These are phyloP conservation scores for Sycon ciliatum DNA, from an alignment of 37 sponge, comb jelly and placozoan genomes.

Conservation along the genomic window DNA sequence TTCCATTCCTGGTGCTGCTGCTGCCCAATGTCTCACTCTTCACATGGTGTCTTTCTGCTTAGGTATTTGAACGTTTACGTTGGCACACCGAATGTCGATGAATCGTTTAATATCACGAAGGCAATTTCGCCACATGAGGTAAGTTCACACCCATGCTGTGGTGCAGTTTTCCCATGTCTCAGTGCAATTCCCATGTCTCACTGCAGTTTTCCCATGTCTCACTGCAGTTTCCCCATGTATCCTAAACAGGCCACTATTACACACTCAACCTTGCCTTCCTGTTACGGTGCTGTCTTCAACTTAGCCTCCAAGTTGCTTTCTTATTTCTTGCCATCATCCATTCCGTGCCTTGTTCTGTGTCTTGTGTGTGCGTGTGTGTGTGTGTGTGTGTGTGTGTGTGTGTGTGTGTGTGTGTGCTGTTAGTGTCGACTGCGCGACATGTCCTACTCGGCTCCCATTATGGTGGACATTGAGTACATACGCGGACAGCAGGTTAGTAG, in stretches of 20 bases:
- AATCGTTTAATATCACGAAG: conserved; percentile 71
- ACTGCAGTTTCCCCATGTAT: too few relatives aligned
- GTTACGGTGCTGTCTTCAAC: too few relatives aligned
- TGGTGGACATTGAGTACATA: conserved; percentile 91
- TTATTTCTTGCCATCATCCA: too few relatives aligned
- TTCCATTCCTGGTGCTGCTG: too few relatives aligned
- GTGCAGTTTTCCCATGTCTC: background rate
- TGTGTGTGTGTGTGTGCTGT: background rate
- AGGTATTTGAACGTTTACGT: conserved; percentile 74
- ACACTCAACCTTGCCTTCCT: too few relatives aligned
- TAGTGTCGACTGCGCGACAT: conserved; percentile 89
- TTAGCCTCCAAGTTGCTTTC: too few relatives aligned
- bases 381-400: too few relatives aligned
- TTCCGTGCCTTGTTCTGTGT: too few relatives aligned
- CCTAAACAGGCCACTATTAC: too few relatives aligned
- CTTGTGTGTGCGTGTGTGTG: too few relatives aligned
- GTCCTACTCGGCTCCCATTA: conserved; percentile 91
- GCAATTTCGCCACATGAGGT: conserved; percentile 67
- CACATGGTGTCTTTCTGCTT: background rate
- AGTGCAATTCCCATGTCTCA: background rate
- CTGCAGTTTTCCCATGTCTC: background rate
- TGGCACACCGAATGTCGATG: conserved; percentile 87
- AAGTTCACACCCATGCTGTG: background rate
- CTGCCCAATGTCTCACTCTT: too few relatives aligned
- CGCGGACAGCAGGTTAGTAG: conserved; percentile 68